Base-by-base conservation (phyloP, 2,113 vertebrate genomes). In the Erythrolamprus reginae region DNA sequence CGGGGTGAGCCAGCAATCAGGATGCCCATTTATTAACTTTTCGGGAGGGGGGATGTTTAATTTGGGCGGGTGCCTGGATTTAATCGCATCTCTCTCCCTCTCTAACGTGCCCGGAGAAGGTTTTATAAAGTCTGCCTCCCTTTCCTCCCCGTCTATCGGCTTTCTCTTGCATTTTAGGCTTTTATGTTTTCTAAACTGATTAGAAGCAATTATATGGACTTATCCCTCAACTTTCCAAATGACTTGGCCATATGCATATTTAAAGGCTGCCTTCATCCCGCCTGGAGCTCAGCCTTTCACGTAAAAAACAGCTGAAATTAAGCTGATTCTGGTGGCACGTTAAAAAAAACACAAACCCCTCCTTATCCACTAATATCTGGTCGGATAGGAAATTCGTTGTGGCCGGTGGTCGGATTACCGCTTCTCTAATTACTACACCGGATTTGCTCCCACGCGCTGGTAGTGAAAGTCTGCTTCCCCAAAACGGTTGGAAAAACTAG, bases 391-490 rank as follows among this genome's bases (percentile, higher is more conserved):
- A 97, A 97, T 97, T 97, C 96, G 94, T 89, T 94, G 93, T 90
- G 90, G 82, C 92, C 89, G 94, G 93, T 90, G 96, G 92, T 45
- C 1, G 92, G 95, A 96, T 96, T 96, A 96, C 88, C 65, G 94
- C 95, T 95, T 97, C 96, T 96, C 96, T 96, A 97, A 97, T 97
- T 97, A 97, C 95, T 95, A 92, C 52, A 89, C 93, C 94, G 96
- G 96, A 96, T 97, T 96, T 95, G 58, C 93, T 95, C 90, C 93
- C 94, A 90, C 92, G 92, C 90, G 26, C 94, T 92, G 53, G 93
- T 92, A 96, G 95, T 94, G 96, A 97, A 97, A 97, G 96, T 97
- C 93, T 92, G 1, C 93, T 95, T 91, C 92, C 93, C 91, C 90
- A 94, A 93, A 95, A 95, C 89, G 70, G 47, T 0, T 1, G 89